Base-by-base conservation (phyloP, 2,113 vertebrate species). In the Galemys pyrenaicus region DNA sequence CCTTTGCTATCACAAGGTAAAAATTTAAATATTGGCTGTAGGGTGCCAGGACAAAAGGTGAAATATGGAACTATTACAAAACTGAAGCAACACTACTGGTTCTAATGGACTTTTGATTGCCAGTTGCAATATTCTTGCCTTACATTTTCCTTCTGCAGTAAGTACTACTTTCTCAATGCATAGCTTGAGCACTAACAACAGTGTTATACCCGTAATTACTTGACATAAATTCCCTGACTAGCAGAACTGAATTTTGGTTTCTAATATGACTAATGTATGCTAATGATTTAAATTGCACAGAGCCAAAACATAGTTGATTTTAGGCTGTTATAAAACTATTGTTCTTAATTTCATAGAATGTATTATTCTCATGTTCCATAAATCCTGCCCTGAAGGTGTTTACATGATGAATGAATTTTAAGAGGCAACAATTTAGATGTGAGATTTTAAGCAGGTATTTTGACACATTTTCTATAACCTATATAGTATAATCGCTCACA, bases 201-300 rank as follows among this genome's bases (percentile, higher is more conserved):
- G 89, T 51, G 96, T 88, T 67, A 77, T 73, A 77, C 26, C 77
- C 94, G 92, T 95, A 96, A 95, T 93, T 89, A 90, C 51, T 73
- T 97, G 77, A 94, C 64, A 71, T 11, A 92, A 96, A 12, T 16
- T 19, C 37, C 41, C 73, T 17, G 2, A 89, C 56, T 95, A 92
- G 37, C 30, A 96, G 80, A 98, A 97, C 7, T 1, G 51, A 95
- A 94, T 93, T 97, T 65, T 56, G 37, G 3, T 79, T 44, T 58
- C 22, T 94, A 77, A 35, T 91, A 90, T 95, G 65, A 89, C 1
- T 28, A 90, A 79, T 20, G 30, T 89, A 87, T 93, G 89, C 78
- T 92, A 96, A 95, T 79, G 62, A 82, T 75, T 95, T 92, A 97
- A 98, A 97, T 92, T 75, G 64, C 32, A 88, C 56, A 41, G 78